Percentiles rank a stretch among this genome's conserved stretches.
Conservation (phyloP, 2,113 vertebrate species). For the Podiceps cristatus region DNA sequence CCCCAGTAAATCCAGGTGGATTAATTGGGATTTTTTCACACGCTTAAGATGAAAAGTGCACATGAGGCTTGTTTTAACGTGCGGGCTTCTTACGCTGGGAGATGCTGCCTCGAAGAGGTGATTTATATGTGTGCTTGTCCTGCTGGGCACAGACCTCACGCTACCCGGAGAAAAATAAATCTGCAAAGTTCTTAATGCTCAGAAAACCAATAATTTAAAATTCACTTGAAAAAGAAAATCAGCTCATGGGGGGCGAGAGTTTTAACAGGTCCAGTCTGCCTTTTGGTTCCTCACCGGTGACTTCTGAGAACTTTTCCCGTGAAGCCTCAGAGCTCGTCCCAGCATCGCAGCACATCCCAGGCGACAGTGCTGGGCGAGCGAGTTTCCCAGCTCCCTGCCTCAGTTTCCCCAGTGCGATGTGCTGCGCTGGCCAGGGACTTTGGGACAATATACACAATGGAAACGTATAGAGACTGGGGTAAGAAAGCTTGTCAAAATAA, state of each 20-base stretch:
- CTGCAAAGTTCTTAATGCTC: neutral
- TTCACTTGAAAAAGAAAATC: neutral
- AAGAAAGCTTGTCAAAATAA: neutral
- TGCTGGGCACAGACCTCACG: neutral
- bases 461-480: neutral
- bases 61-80: neutral
- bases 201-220: neutral
- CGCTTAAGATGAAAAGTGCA: neutral
- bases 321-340: neutral
- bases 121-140: neutral
- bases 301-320: neutral
- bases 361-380: accelerated
- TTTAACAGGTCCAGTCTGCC: neutral
- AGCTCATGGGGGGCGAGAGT: accelerated
- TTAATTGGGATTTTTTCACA: neutral
- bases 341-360: neutral
- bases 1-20: neutral
- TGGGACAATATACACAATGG: neutral
- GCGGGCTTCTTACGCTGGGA: neutral
- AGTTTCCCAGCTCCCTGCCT: neutral
- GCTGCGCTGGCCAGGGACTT: neutral
- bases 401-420: neutral
- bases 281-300: neutral
- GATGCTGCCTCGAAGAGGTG: neutral
- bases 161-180: neutral